Conservation (phyloP, 2,797 vertebrate genomes). For the Acipenser oxyrinchus region DNA sequence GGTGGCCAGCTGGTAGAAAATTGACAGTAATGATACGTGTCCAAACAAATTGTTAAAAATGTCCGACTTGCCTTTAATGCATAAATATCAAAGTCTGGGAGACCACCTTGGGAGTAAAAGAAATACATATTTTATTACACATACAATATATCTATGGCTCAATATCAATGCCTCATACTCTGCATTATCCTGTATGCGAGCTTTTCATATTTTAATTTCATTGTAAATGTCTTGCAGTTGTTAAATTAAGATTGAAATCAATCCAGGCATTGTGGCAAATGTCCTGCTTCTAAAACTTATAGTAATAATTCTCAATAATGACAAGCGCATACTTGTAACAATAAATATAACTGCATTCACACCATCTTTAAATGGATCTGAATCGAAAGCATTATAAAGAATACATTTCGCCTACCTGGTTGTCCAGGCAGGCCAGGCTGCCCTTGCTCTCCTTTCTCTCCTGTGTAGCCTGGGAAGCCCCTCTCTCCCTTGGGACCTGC, state of each 20-base stretch:
- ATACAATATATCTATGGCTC: no score
- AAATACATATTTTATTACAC: not conserved
- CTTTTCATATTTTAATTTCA: not conserved
- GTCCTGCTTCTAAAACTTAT: no score
- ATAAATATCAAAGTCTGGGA: slow-evolving; percentile 40
- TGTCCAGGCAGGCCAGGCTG: slow-evolving; percentile 56
- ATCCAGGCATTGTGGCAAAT: not conserved
- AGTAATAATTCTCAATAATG: no score
- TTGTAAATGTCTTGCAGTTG: not conserved
- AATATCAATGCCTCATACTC: not conserved
- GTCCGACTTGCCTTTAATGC: slow-evolving; percentile 40
- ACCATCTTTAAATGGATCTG: not conserved
- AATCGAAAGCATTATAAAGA: not conserved
- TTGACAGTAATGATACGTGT: no score
- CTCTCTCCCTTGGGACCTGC: slow-evolving; percentile 52
- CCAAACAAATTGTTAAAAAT: not conserved
- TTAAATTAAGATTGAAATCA: no score
- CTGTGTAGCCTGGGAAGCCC: slow-evolving; percentile 51
- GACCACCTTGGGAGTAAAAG: slow-evolving; percentile 33
- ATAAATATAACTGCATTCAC: no score
- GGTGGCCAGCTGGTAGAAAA: no score
- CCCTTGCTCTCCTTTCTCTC: slow-evolving; percentile 76
- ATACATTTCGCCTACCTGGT: slow-evolving; percentile 56
- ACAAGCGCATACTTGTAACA: no score
- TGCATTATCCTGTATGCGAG: not conserved